Percentiles rank a stretch among this genome's conserved stretches.
Conservation (phyloP, 2,888 invertebrate genomes). For the Hanleya hanleyi region DNA sequence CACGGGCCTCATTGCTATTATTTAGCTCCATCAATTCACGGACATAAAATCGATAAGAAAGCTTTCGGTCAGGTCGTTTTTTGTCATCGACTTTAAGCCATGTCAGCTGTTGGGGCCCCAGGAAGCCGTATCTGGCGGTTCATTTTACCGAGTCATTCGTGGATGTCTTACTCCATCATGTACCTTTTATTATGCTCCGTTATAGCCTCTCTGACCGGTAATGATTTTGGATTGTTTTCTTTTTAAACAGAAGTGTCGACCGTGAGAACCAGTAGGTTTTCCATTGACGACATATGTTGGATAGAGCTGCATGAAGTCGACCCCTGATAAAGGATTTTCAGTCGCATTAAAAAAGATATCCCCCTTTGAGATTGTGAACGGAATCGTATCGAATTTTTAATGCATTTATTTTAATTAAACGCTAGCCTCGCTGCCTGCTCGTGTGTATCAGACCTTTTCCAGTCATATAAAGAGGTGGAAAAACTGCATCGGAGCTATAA, state of each 20-base stretch:
- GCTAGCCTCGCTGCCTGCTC: too few relatives aligned
- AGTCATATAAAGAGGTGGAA: too few relatives aligned
- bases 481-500: too few relatives aligned
- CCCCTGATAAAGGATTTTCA: too few relatives aligned
- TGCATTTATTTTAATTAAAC: too few relatives aligned
- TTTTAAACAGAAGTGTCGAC: neutral
- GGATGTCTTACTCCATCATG: neutral
- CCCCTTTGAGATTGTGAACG: too few relatives aligned
- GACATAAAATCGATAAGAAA: neutral
- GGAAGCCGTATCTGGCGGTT: neutral
- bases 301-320: too few relatives aligned
- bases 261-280: neutral
- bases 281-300: too few relatives aligned
- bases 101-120: neutral
- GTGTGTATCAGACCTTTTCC: too few relatives aligned
- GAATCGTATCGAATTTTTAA: too few relatives aligned
- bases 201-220: neutral
- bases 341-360: too few relatives aligned
- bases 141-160: neutral
- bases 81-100: neutral
- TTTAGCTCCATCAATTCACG: slow-evolving; percentile 2
- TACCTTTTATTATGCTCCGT: neutral
- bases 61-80: slow-evolving; percentile 1
- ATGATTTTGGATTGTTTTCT: neutral
- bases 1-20: neutral